Evolutionary conservation across 2,113 vertebrate genomes (phyloP).

Genomic region (Jaculus jaculus): DNA sequence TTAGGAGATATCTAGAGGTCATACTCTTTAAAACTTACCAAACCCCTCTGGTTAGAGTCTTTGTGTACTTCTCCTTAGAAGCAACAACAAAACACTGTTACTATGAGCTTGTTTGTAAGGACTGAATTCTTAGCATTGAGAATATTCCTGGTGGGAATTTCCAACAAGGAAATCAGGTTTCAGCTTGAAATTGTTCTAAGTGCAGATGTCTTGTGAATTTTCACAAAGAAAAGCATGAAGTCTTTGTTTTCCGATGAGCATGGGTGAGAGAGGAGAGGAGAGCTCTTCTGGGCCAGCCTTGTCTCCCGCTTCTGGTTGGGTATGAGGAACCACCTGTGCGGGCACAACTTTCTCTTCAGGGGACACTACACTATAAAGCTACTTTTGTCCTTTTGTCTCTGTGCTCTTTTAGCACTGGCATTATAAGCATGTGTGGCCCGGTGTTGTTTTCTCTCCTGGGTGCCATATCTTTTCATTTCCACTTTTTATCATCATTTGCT

Average conservation of each 20-base stretch:
- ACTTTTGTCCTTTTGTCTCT: no score
- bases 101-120: background rate
- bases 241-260: conserved; percentile 18
- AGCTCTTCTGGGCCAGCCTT: background rate
- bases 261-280: background rate
- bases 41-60: background rate
- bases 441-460: no score
- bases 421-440: no score
- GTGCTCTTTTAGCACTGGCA: no score
- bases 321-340: background rate
- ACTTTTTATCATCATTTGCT: background rate
- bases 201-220: conserved; percentile 62
- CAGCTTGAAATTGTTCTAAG: conserved; percentile 44
- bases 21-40: background rate
- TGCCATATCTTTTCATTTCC: background rate
- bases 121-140: conserved; percentile 6
- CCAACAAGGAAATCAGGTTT: background rate
- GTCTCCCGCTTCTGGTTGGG: background rate
- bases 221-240: conserved; percentile 22
- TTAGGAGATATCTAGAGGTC: conserved; percentile 36
- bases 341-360: background rate
- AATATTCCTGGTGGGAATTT: background rate
- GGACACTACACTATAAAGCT: background rate
- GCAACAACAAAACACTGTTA: background rate
- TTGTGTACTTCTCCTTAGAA: background rate